Evolutionary conservation across 1,140 invertebrate species (phyloP).

Genomic region (Drosophila melanica): DNA sequence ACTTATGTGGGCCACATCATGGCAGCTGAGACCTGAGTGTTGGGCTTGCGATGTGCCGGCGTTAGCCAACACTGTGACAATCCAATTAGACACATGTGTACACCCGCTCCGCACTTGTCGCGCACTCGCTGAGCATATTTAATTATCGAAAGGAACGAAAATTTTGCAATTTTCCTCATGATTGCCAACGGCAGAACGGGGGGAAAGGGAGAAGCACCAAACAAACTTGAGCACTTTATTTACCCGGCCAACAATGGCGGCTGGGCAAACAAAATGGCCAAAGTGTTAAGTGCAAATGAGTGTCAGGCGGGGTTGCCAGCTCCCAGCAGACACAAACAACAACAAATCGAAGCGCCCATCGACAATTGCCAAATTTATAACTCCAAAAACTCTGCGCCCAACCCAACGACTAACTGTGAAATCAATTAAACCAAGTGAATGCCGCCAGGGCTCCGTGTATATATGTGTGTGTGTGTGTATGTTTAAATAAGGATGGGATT

Average conservation of each 20-base stretch:
- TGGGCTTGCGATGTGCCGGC: conserved; percentile 42
- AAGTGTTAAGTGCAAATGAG: conserved; percentile 77
- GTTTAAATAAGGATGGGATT: conserved; percentile 32
- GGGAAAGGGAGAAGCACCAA: conserved; percentile 15
- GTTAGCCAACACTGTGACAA: conserved; percentile 70
- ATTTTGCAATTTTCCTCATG: conserved; percentile 75
- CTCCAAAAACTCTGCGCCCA: conserved; percentile 41
- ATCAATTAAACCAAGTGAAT: conserved; percentile 74
- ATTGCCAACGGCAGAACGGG: conserved; percentile 34
- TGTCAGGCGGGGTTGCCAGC: conserved; percentile 32
- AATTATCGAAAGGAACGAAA: conserved; percentile 67
- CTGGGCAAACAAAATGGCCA: conserved; percentile 65
- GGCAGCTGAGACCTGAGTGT: neutral
- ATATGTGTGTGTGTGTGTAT: neutral
- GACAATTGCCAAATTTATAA: conserved; percentile 65
- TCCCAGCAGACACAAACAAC: conserved; percentile 56
- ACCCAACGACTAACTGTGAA: conserved; percentile 58
- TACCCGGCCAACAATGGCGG: conserved; percentile 51
- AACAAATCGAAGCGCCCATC: conserved; percentile 65
- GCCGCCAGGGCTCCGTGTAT: conserved; percentile 11
- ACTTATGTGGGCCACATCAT: conserved; percentile 61
- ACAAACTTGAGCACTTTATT: conserved; percentile 55
- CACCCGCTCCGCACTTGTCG: neutral
- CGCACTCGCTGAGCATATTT: conserved; percentile 52
- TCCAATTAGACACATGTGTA: conserved; percentile 75